A percentile compares a stretch with the other conserved stretches of the same genome.
Conservation (phyloP, 1,140 invertebrate genomes). For the Apis laboriosa region DNA sequence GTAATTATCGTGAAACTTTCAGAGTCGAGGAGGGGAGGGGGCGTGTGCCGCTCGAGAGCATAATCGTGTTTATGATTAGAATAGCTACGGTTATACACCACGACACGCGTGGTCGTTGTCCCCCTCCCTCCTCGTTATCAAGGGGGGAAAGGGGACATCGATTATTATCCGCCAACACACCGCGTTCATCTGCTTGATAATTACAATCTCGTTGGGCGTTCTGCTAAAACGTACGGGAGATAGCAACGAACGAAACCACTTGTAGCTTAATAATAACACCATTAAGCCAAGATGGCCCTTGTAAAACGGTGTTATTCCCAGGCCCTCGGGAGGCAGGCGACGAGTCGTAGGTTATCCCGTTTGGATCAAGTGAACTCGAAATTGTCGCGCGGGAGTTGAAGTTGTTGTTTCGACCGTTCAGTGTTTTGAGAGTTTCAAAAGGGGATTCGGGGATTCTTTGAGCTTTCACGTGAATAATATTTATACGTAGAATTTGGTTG, state of each 20-base stretch:
- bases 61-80: conserved; percentile 31
- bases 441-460: too few relatives aligned
- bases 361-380: too few relatives aligned
- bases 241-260: conserved; percentile 30
- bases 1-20: conserved; percentile 31
- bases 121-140: conserved; percentile 12
- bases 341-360: too few relatives aligned
- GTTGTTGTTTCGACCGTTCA: too few relatives aligned
- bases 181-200: conserved; percentile 34
- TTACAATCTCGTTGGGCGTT: conserved; percentile 33
- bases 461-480: too few relatives aligned
- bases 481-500: too few relatives aligned
- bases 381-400: too few relatives aligned
- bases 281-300: not conserved
- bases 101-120: not conserved
- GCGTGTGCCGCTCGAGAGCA: not conserved
- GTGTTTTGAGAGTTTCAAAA: too few relatives aligned
- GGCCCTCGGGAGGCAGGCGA: not conserved
- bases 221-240: conserved; percentile 19
- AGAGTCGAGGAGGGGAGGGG: not conserved
- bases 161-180: conserved; percentile 34
- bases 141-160: not conserved
- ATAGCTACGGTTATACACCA: not conserved
- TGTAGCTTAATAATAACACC: conserved; percentile 33
- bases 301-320: not conserved